phyloP scores from a whole-genome alignment of 2,888 invertebrate species.

The Aromia moschata region DNA sequence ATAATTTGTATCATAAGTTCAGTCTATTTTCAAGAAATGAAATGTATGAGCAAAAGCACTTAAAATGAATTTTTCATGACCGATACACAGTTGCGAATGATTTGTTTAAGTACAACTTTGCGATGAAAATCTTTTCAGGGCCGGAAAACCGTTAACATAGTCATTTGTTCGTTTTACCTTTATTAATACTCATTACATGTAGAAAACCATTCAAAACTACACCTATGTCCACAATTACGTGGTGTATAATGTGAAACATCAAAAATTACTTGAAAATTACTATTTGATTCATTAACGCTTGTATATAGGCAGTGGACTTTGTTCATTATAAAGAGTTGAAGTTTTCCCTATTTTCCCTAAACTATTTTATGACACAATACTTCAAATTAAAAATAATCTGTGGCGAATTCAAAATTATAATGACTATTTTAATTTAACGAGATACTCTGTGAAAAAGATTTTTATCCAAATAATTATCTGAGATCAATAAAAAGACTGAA shows the following conservation, averaged over 20 bases:
- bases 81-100: conserved; percentile 24
- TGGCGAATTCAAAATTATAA: background rate
- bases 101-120: conserved; percentile 27
- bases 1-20: conserved; percentile 55
- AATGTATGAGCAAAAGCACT: conserved; percentile 39
- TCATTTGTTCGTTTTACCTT: too few species aligned
- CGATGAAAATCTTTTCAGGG: conserved; percentile 28
- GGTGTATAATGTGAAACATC: background rate
- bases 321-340: too few species aligned
- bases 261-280: background rate
- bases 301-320: background rate
- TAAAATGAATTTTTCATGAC: conserved; percentile 34
- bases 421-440: conserved; percentile 1
- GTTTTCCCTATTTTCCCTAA: background rate
- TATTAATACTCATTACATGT: too few species aligned
- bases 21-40: conserved; percentile 55
- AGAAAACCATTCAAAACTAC: background rate
- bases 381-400: too few species aligned
- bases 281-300: too few species aligned
- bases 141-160: background rate
- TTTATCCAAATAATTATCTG: conserved; percentile 21
- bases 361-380: too few species aligned
- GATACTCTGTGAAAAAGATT: conserved; percentile 18
- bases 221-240: background rate
- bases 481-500: conserved; percentile 28